Evolutionary conservation across 2,113 vertebrate species (phyloP).

Genomic region (Arizona elegans): DNA sequence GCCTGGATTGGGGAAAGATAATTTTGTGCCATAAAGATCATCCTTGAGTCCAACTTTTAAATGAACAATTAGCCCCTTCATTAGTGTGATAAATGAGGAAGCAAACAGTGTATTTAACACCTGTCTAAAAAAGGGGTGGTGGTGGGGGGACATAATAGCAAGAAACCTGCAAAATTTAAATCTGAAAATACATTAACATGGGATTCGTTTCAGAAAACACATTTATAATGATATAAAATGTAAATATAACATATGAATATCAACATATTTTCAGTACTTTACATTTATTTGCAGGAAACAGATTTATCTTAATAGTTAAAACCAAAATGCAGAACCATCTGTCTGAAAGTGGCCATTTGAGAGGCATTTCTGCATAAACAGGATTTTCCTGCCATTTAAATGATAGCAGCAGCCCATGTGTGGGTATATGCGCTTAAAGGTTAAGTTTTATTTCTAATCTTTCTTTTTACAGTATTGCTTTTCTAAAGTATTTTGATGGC

Average conservation of each 20-base stretch:
- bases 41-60: conserved; percentile 30
- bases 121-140: not conserved
- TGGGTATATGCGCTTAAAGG: not conserved
- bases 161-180: not conserved
- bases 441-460: not conserved
- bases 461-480: not conserved
- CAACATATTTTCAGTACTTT: not conserved
- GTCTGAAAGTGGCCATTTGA: not conserved
- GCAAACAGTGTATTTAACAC: conserved; percentile 1
- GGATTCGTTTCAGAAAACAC: not conserved
- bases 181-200: not conserved
- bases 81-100: conserved; percentile 32
- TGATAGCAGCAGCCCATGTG: not conserved
- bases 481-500: not conserved
- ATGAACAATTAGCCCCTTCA: conserved; percentile 38
- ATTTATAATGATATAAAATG: not conserved
- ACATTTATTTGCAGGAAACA: not conserved
- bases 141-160: not conserved
- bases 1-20: conserved; percentile 29
- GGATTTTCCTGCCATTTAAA: not conserved
- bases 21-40: conserved; percentile 34
- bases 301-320: not conserved
- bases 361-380: not conserved
- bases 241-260: not conserved
- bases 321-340: not conserved